These are phyloP conservation scores for Manis pentadactyla DNA, from an alignment of 2,797 vertebrate species.

Conservation along the genomic window DNA sequence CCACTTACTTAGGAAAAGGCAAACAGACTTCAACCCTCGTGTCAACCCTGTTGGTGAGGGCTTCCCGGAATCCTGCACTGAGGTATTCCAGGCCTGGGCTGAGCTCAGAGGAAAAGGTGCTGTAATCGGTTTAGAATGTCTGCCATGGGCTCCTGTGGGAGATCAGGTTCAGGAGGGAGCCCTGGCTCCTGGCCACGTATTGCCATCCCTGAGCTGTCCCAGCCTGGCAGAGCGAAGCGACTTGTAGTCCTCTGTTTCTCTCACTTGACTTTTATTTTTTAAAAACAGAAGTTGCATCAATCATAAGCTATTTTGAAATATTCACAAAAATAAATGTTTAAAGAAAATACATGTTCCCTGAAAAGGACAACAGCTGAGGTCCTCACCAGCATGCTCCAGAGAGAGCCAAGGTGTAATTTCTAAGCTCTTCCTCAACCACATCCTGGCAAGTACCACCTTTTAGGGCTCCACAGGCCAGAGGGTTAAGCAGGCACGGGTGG, in stretches of 20 bases:
- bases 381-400: background rate
- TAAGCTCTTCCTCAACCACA: background rate
- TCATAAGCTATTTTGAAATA: constrained; percentile 27
- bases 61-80: background rate
- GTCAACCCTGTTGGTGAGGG: background rate
- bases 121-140: background rate
- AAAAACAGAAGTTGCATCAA: background rate
- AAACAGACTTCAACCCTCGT: background rate
- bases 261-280: background rate
- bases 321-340: background rate
- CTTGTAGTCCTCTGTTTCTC: background rate
- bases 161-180: background rate
- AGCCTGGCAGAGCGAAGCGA: background rate
- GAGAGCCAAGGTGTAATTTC: background rate
- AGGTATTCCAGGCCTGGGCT: background rate
- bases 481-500: background rate
- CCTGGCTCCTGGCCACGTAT: background rate
- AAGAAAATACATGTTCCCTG: background rate
- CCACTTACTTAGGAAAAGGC: background rate
- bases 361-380: background rate
- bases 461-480: background rate
- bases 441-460: background rate
- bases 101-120: background rate
- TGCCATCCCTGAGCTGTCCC: background rate
- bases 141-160: background rate